Evolutionary conservation across 2,888 invertebrate species (phyloP).

Genomic region (Noctua janthina): DNA sequence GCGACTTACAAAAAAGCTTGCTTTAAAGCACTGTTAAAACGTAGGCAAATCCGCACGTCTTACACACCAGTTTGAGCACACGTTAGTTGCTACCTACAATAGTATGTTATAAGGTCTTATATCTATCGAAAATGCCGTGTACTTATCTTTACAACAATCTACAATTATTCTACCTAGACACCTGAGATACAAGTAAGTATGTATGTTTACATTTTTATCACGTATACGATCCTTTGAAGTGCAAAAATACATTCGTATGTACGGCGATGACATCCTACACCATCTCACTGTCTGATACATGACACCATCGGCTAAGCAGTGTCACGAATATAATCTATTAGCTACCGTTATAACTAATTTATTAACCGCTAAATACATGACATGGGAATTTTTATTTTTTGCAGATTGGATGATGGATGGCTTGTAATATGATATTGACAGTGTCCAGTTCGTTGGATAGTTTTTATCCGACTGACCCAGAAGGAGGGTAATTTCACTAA

Average conservation of each 20-base stretch:
- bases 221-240: not conserved
- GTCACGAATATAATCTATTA: constrained; percentile 7
- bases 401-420: constrained; percentile 16
- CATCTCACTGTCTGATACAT: constrained; percentile 13
- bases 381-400: constrained; percentile 24
- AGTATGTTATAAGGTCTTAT: not conserved
- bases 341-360: constrained; percentile 51
- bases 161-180: not conserved
- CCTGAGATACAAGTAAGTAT: not conserved
- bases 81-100: not conserved
- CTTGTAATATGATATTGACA: constrained; percentile 34
- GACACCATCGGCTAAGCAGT: constrained; percentile 10
- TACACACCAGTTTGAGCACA: not conserved
- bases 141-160: not conserved
- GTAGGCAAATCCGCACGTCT: no score
- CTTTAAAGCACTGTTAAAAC: no score
- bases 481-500: not conserved
- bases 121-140: not conserved
- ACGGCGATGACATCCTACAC: constrained; percentile 22
- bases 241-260: constrained; percentile 15
- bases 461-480: constrained; percentile 20
- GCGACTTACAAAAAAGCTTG: no score
- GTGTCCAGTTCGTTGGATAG: not conserved
- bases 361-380: constrained; percentile 23
- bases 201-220: constrained; percentile 32